Evolutionary conservation across 2,113 vertebrate genomes (phyloP).

Genomic region (Apteryx owenii): DNA sequence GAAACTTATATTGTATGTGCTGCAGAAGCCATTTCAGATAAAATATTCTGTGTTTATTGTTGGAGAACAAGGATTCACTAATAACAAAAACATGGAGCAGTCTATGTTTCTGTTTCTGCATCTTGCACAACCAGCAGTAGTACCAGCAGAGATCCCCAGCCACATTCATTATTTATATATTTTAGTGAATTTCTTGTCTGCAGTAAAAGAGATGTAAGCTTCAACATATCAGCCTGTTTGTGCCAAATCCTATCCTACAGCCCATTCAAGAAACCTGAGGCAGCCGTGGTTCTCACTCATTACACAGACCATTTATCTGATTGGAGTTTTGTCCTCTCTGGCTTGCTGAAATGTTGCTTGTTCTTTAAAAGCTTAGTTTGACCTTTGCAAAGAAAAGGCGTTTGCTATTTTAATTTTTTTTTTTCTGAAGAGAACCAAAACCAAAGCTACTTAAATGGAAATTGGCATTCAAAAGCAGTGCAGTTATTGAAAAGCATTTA

Average conservation of each 20-base stretch:
- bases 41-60: constrained; percentile 50
- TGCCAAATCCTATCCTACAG: constrained; percentile 56
- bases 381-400: constrained; percentile 62
- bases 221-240: constrained; percentile 47
- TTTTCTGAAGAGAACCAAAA: background rate
- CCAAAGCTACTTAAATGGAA: constrained; percentile 4
- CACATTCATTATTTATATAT: constrained; percentile 81
- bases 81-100: constrained; percentile 50
- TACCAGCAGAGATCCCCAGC: constrained; percentile 63
- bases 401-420: background rate
- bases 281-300: constrained; percentile 43
- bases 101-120: constrained; percentile 36
- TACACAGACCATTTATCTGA: constrained; percentile 67
- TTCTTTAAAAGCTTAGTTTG: constrained; percentile 57
- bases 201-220: constrained; percentile 73
- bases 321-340: constrained; percentile 65
- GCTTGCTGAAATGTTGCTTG: constrained; percentile 44
- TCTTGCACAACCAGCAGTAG: constrained; percentile 65
- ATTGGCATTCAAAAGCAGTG: constrained; percentile 38
- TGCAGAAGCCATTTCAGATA: constrained; percentile 55
- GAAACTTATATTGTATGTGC: constrained; percentile 41
- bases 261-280: constrained; percentile 53
- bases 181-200: constrained; percentile 76
- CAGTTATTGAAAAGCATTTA: constrained; percentile 48
- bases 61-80: constrained; percentile 54